These are phyloP conservation scores for Dryomyza anilis DNA, from an alignment of 2,888 invertebrate species.

Conservation along the genomic window DNA sequence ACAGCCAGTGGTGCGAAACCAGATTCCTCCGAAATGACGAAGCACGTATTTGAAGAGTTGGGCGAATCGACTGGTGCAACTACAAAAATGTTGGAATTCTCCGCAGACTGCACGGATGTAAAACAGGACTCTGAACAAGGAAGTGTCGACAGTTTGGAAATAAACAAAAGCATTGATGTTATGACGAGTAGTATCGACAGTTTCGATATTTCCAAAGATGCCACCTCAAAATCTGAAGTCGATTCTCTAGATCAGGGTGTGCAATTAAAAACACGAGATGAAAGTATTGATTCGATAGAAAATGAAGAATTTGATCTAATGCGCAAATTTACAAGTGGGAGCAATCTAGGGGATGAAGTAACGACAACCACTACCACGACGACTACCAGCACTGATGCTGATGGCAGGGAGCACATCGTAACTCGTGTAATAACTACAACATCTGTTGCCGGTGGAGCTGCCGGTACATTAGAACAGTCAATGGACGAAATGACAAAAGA, in stretches of 20 bases:
- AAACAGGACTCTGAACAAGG: conserved; percentile 65
- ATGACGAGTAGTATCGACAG: conserved; percentile 67
- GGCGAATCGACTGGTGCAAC: no score
- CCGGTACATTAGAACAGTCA: conserved; percentile 37
- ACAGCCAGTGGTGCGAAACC: conserved; percentile 40
- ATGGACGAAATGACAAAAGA: conserved; percentile 53
- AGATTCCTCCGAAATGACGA: neutral
- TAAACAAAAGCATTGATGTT: conserved; percentile 65
- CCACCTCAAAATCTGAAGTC: conserved; percentile 54
- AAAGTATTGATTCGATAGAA: conserved; percentile 59
- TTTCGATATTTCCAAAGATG: conserved; percentile 61
- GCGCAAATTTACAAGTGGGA: conserved; percentile 44
- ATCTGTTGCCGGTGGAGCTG: conserved; percentile 35
- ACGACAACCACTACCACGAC: conserved; percentile 52
- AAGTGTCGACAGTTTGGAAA: conserved; percentile 73
- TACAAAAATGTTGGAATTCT: no score
- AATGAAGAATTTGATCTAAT: conserved; percentile 50
- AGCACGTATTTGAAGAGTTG: conserved; percentile 35
- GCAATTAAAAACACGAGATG: conserved; percentile 52
- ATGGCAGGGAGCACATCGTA: conserved; percentile 47
- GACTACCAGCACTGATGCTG: conserved; percentile 53
- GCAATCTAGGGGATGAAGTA: conserved; percentile 45
- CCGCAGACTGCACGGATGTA: conserved; percentile 30
- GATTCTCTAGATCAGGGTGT: conserved; percentile 58
- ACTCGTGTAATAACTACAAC: conserved; percentile 45